Evolutionary conservation across 2,797 vertebrate genomes (phyloP).

Genomic region (Takifugu ocellatus): DNA sequence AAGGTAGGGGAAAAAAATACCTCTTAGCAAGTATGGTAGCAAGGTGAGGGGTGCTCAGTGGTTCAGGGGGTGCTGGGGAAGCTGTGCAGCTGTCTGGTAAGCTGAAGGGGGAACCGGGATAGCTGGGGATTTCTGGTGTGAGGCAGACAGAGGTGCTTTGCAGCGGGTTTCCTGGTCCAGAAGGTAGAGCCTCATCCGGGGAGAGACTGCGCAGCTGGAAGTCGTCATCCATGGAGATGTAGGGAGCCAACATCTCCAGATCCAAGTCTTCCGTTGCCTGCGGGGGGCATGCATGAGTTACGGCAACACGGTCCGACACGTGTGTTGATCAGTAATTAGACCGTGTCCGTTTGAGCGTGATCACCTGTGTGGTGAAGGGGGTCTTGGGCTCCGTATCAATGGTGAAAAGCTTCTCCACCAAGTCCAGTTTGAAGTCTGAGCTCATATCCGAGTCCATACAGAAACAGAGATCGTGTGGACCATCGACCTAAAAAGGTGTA

Average conservation of each 20-base stretch:
- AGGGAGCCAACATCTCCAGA: conserved; percentile 96
- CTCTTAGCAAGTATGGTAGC: conserved; percentile 38
- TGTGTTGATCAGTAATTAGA: not conserved
- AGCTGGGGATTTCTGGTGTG: conserved; percentile 64
- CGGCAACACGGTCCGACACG: not conserved
- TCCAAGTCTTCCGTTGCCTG: conserved; percentile 87
- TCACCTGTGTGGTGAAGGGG: conserved; percentile 88
- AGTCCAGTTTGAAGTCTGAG: conserved; percentile 92
- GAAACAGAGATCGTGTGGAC: conserved; percentile 85
- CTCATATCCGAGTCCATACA: conserved; percentile 88
- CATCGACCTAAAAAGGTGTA: conserved; percentile 74
- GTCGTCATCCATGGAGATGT: conserved; percentile 98
- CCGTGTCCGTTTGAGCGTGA: not conserved
- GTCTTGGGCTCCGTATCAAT: conserved; percentile 92
- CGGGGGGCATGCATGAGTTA: not conserved
- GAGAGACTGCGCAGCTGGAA: conserved; percentile 91
- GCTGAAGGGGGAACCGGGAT: conserved; percentile 71
- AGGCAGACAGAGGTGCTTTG: conserved; percentile 66
- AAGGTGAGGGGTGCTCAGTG: conserved; percentile 7
- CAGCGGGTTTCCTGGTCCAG: conserved; percentile 53
- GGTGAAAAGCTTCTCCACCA: conserved; percentile 96
- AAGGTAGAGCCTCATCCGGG: conserved; percentile 75
- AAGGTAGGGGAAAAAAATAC: conserved; percentile 25
- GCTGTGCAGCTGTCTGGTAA: conserved; percentile 68
- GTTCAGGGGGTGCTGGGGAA: conserved; percentile 70